These are phyloP conservation scores for Phyllopteryx taeniolatus DNA, from an alignment of 2,113 vertebrate genomes.

Conservation along the genomic window DNA sequence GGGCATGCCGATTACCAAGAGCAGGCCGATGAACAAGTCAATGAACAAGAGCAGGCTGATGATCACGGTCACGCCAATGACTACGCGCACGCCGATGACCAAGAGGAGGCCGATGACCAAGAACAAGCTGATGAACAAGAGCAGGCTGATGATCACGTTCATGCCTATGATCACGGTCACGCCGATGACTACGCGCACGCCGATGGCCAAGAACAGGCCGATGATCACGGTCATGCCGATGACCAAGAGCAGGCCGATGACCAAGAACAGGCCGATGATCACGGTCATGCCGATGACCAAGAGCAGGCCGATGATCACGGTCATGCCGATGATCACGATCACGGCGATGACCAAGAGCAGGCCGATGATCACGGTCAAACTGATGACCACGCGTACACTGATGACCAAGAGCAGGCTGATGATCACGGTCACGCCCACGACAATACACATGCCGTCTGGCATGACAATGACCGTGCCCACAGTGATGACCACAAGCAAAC, in stretches of 20 bases:
- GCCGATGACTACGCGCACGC: slow-evolving; percentile 32
- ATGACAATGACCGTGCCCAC: slow-evolving; percentile 39
- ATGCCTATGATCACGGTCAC: slow-evolving; percentile 53
- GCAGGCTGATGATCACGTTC: slow-evolving; percentile 52
- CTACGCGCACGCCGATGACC: too few relatives aligned
- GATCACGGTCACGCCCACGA: slow-evolving; percentile 56
- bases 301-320: too few relatives aligned
- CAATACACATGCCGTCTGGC: slow-evolving; percentile 50
- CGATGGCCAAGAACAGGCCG: neutral
- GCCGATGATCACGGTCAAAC: too few relatives aligned
- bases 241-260: too few relatives aligned
- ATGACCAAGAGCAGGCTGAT: too few relatives aligned
- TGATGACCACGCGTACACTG: too few relatives aligned
- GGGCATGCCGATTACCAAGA: slow-evolving; percentile 55
- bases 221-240: too few relatives aligned
- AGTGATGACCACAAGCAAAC: slow-evolving; percentile 19
- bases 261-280: too few relatives aligned
- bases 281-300: too few relatives aligned
- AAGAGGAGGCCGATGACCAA: neutral
- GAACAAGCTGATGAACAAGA: slow-evolving; percentile 7
- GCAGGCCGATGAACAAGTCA: slow-evolving; percentile 57
- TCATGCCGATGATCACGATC: too few relatives aligned
- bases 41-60: slow-evolving; percentile 54
- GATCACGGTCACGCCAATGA: slow-evolving; percentile 58
- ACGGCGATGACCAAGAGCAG: too few relatives aligned